phyloP scores from a whole-genome alignment of 2,888 invertebrate species.

The Melinopterus prodromus region DNA sequence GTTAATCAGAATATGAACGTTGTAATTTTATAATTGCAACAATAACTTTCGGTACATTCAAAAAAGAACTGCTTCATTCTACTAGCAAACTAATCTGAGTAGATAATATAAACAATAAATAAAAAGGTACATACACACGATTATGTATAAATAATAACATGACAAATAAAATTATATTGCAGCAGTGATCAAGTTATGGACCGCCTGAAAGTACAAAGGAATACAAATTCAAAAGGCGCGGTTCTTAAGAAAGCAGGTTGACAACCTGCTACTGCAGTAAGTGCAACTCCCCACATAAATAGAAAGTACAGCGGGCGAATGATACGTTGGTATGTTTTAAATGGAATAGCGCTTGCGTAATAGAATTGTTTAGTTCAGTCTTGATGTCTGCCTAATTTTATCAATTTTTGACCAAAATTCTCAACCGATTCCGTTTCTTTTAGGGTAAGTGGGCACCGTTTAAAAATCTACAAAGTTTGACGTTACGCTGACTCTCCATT shows the following conservation, averaged over 20 bases:
- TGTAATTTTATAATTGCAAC: no score
- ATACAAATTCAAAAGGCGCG: background rate
- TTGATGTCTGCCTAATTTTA: constrained; percentile 52
- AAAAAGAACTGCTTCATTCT: no score
- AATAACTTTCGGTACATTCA: no score
- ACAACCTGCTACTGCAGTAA: background rate
- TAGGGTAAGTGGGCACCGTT: constrained; percentile 42
- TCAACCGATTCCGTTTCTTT: constrained; percentile 41
- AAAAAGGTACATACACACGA: no score
- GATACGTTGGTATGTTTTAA: constrained; percentile 27
- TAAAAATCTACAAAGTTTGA: background rate
- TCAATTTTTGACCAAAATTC: constrained; percentile 44
- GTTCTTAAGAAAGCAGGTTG: background rate
- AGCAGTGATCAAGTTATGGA: no score
- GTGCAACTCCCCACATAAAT: background rate
- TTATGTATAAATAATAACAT: no score
- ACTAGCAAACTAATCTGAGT: no score
- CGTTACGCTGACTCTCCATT: background rate
- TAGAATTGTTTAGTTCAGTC: constrained; percentile 53
- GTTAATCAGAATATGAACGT: no score
- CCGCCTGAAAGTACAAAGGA: background rate
- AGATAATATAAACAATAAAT: no score
- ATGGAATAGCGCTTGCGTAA: constrained; percentile 54
- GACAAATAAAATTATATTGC: no score
- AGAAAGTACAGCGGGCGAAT: background rate